Conservation (phyloP, 2,113 vertebrate genomes). For the Atlantisia rogersi region DNA sequence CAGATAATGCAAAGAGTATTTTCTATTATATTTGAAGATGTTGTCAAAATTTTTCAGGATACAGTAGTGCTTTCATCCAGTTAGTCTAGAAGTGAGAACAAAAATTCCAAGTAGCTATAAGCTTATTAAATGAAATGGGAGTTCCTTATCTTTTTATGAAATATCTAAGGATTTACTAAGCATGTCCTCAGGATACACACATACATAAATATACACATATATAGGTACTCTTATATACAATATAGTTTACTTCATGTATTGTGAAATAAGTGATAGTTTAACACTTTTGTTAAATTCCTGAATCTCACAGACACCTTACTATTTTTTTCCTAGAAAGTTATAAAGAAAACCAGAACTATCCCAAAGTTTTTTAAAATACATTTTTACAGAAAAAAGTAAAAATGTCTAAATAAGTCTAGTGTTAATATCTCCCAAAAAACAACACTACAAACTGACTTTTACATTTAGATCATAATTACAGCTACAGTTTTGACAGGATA, state of each 20-base stretch:
- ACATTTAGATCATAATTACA: neutral
- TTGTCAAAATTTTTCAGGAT: neutral
- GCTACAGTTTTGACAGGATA: neutral
- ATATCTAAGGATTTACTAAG: neutral
- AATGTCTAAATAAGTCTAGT: neutral
- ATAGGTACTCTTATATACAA: neutral
- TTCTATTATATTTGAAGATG: neutral
- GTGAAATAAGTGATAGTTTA: neutral
- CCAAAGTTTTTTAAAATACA: neutral
- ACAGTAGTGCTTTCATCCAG: neutral
- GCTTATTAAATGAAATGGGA: neutral
- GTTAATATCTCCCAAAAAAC: neutral
- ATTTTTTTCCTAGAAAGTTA: neutral
- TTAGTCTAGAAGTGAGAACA: neutral
- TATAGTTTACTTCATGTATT: neutral
- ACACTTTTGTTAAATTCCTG: neutral
- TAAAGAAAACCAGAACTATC: neutral
- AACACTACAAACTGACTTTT: neutral
- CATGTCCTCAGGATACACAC: neutral
- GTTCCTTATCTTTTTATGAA: neutral
- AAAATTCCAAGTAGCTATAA: neutral
- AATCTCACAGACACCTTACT: neutral
- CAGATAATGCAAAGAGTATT: neutral
- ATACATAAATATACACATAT: neutral
- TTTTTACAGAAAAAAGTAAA: neutral